Evolutionary conservation across 1,140 invertebrate species (phyloP).

Genomic region (Drosophila equinoxialis): DNA sequence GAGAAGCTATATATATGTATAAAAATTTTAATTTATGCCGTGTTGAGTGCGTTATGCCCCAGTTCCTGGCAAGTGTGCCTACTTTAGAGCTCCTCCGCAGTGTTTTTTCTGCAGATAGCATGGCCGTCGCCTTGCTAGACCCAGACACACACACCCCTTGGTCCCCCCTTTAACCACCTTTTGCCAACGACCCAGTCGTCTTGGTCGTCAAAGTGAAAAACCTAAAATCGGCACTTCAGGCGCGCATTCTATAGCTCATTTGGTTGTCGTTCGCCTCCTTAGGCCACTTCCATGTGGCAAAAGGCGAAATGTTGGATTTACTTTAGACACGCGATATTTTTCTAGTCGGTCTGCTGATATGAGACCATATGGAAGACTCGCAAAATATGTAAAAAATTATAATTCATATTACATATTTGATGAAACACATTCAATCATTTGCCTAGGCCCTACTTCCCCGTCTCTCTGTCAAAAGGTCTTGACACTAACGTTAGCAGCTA

Average conservation of each 20-base stretch:
- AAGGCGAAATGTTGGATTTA: constrained; percentile 76
- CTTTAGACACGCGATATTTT: constrained; percentile 66
- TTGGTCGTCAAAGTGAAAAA: constrained; percentile 45
- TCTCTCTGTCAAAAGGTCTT: too few relatives aligned
- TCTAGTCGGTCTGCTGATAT: constrained; percentile 39
- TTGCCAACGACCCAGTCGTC: not conserved
- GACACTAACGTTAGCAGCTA: constrained; percentile 12
- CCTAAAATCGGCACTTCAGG: constrained; percentile 77
- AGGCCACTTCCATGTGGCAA: constrained; percentile 30
- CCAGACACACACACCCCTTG: not conserved
- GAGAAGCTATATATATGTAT: constrained; percentile 21
- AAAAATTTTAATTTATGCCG: constrained; percentile 81
- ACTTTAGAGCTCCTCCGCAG: constrained; percentile 52
- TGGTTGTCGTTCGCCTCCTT: constrained; percentile 45
- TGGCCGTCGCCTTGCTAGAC: constrained; percentile 17
- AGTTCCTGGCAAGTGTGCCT: constrained; percentile 60
- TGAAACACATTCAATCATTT: constrained; percentile 80
- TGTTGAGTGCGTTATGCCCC: constrained; percentile 77
- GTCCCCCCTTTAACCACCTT: not conserved
- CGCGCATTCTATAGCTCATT: constrained; percentile 69
- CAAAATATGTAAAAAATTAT: constrained; percentile 74
- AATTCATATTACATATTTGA: constrained; percentile 81
- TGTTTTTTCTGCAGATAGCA: constrained; percentile 48
- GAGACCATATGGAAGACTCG: constrained; percentile 9
- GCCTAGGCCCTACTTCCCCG: constrained; percentile 16